A percentile compares a stretch with the other conserved stretches of the same genome.
Conservation (phyloP, 2,888 invertebrate species). For the Portevinia maculata region DNA sequence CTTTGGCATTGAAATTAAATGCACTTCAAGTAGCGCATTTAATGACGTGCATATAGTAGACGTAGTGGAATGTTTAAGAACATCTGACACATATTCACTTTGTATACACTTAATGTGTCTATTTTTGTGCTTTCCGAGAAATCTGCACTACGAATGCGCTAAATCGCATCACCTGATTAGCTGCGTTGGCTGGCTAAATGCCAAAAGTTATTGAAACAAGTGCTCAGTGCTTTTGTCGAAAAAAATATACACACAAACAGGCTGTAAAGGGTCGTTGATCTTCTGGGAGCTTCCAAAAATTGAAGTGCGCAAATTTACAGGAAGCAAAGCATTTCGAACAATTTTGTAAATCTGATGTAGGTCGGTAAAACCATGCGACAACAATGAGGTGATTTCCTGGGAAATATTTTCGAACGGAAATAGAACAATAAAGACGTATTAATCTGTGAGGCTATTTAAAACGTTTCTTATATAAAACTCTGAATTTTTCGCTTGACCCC, state of each 20-base stretch:
- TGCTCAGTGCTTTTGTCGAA: conserved; percentile 18
- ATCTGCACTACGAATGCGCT: not conserved
- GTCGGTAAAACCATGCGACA: not conserved
- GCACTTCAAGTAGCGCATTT: not conserved
- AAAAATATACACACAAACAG: too few relatives aligned
- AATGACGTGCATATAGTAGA: not conserved
- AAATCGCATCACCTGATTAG: conserved; percentile 46
- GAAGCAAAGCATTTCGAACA: conserved; percentile 11
- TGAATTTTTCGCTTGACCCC: not conserved
- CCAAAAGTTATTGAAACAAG: conserved; percentile 51
- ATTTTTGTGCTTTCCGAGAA: conserved; percentile 1
- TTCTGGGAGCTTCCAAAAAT: conserved; percentile 3
- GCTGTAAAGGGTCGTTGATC: conserved; percentile 61
- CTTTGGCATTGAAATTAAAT: not conserved
- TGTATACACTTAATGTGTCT: not conserved
- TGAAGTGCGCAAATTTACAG: conserved; percentile 37
- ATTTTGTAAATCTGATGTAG: conserved; percentile 8
- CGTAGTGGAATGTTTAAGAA: not conserved
- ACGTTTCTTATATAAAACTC: not conserved
- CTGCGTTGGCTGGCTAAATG: conserved; percentile 30
- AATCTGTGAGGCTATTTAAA: conserved; percentile 24
- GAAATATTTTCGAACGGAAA: conserved; percentile 33
- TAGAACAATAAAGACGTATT: conserved; percentile 28
- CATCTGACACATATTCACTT: conserved; percentile 1
- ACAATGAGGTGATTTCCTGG: conserved; percentile 36